phyloP scores from a whole-genome alignment of 2,113 vertebrate species.

The Camelus bactrianus region DNA sequence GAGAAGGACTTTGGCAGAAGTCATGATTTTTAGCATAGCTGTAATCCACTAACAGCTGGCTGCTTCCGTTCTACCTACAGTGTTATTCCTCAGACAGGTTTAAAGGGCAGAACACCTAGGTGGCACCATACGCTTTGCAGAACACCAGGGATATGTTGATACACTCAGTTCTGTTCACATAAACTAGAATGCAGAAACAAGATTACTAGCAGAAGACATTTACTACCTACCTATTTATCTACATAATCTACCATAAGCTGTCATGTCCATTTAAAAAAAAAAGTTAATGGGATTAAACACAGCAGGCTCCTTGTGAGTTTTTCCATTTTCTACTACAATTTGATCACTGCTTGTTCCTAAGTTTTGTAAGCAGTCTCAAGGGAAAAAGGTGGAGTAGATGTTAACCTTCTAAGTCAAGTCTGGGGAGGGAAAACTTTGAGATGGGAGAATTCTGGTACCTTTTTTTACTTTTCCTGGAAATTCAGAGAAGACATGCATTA shows the following conservation, averaged over 20 bases:
- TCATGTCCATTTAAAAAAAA: not conserved
- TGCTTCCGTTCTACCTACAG: not conserved
- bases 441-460: not conserved
- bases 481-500: not conserved
- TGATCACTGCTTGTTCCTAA: not conserved
- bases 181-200: not conserved
- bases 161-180: not conserved
- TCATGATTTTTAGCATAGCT: not conserved
- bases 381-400: not conserved
- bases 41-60: not conserved
- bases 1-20: not conserved
- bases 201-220: not conserved
- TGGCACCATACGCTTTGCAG: not conserved
- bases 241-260: not conserved
- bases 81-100: not conserved
- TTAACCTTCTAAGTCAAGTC: conserved; percentile 17
- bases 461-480: not conserved
- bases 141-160: not conserved
- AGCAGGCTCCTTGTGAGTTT: not conserved
- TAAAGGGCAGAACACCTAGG: not conserved
- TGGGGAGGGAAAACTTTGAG: not conserved
- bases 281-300: not conserved
- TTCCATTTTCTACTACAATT: conserved; percentile 27
- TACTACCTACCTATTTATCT: not conserved
- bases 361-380: not conserved